Conservation (phyloP, 2,888 invertebrate genomes). For the Aphodius sticticus region DNA sequence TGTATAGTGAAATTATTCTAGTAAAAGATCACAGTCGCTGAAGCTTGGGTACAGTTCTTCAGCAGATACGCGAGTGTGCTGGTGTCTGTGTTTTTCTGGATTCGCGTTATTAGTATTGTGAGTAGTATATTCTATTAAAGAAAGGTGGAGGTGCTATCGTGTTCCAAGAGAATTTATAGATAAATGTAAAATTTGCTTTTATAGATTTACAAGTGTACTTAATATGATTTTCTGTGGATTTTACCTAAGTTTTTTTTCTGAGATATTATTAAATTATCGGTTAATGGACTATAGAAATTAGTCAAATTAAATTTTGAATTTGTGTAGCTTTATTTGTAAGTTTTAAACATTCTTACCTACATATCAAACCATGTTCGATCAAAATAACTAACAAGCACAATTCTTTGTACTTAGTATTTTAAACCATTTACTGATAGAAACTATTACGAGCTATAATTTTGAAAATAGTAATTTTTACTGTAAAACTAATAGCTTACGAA, state of each 20-base stretch:
- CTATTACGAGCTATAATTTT: too few species aligned
- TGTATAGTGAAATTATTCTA: not conserved
- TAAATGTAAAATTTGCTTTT: too few species aligned
- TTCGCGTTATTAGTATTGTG: not conserved
- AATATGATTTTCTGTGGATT: too few species aligned
- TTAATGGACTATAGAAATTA: not conserved
- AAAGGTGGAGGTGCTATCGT: not conserved
- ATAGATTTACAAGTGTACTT: too few species aligned
- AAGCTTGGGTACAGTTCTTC: not conserved
- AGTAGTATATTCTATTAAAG: not conserved
- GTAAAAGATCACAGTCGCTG: not conserved
- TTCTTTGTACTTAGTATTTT: too few species aligned
- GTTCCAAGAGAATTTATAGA: too few species aligned
- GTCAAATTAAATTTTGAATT: not conserved
- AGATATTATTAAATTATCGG: too few species aligned
- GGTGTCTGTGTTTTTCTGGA: not conserved
- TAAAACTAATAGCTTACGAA: too few species aligned
- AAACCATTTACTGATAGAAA: too few species aligned
- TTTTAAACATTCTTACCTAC: not conserved
- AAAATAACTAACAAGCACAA: too few species aligned
- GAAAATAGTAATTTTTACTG: too few species aligned
- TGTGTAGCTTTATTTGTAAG: not conserved
- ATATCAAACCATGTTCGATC: not conserved
- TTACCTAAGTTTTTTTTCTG: too few species aligned
- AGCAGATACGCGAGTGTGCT: slow-evolving; percentile 4